These are phyloP conservation scores for Drosophila dives DNA, from an alignment of 2,888 invertebrate species.

Conservation along the genomic window DNA sequence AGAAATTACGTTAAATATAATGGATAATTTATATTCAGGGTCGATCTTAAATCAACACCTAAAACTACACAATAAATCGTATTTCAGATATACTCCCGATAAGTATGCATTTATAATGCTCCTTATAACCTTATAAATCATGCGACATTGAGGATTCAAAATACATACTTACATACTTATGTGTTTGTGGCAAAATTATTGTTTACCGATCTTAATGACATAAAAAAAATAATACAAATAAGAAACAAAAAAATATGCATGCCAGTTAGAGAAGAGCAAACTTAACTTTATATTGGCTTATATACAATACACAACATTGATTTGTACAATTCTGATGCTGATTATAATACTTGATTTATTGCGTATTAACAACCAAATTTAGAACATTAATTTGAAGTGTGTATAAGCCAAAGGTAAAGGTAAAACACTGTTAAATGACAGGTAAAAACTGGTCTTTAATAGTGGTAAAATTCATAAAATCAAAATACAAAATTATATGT, in stretches of 20 bases:
- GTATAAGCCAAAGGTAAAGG: constrained; percentile 13
- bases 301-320: constrained; percentile 31
- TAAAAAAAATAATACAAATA: background rate
- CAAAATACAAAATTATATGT: background rate
- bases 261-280: constrained; percentile 19
- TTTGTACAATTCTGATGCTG: constrained; percentile 15
- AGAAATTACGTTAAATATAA: background rate
- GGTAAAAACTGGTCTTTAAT: background rate
- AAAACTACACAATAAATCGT: background rate
- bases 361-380: constrained; percentile 3
- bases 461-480: constrained; percentile 2
- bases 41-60: background rate
- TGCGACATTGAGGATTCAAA: constrained; percentile 13
- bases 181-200: background rate
- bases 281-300: constrained; percentile 6
- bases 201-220: constrained; percentile 1
- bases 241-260: constrained; percentile 9
- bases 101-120: background rate
- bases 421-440: constrained; percentile 7
- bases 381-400: constrained; percentile 13
- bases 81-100: background rate
- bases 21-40: background rate
- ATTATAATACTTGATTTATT: constrained; percentile 10
- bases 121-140: constrained; percentile 1
- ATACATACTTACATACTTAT: constrained; percentile 10